Conservation (phyloP, 2,797 vertebrate genomes). For the Melanotaenia trifasciata region DNA sequence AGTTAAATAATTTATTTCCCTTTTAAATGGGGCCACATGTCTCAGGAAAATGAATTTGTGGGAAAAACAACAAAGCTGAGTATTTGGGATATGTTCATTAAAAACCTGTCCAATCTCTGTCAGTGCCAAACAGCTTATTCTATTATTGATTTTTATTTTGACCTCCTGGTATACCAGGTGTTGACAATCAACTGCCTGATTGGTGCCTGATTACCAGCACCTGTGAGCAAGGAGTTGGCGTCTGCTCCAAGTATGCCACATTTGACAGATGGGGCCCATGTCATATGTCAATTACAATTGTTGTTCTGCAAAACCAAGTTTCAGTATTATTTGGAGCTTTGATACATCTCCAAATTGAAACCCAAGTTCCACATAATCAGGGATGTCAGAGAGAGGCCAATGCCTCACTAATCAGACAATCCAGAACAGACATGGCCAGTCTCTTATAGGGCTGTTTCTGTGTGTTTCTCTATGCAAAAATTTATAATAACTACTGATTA, state of each 20-base stretch:
- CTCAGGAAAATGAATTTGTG: neutral
- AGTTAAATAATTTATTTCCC: no score
- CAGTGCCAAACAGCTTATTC: no score
- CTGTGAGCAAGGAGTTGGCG: no score
- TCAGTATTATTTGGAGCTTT: neutral
- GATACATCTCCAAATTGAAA: neutral
- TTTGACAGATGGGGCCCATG: no score
- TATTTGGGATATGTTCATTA: no score
- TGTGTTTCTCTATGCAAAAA: neutral
- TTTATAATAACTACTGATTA: neutral
- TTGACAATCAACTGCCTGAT: neutral
- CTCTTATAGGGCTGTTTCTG: neutral
- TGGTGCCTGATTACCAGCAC: neutral
- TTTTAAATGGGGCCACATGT: neutral
- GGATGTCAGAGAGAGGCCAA: neutral
- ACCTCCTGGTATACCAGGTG: neutral
- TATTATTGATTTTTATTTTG: neutral
- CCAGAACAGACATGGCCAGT: neutral
- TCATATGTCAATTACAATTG: neutral
- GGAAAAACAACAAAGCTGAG: no score
- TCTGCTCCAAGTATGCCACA: no score
- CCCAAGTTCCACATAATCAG: neutral
- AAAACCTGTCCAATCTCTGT: no score
- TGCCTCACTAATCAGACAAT: neutral
- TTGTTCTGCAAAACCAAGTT: neutral